Conservation (phyloP, 2,888 invertebrate genomes). For the Volucella zonaria region DNA sequence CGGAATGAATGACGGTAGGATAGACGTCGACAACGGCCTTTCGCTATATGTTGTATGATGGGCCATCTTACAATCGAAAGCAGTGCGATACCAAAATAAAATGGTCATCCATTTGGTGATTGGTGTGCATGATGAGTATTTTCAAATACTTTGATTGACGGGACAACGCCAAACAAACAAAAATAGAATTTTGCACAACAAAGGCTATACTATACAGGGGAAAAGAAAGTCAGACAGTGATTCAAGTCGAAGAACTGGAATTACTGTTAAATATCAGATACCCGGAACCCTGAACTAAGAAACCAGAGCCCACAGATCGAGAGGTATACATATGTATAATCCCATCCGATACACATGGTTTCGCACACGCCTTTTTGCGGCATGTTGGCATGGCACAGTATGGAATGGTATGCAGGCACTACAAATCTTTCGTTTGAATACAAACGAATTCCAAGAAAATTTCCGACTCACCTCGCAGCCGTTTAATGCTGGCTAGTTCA, state of each 20-base stretch:
- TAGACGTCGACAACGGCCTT: conserved; percentile 50
- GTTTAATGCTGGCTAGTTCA: neutral
- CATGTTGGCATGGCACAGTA: conserved; percentile 16
- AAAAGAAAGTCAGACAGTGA: neutral
- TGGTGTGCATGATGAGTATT: neutral
- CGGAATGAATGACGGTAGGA: conserved; percentile 14
- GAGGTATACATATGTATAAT: conserved; percentile 20
- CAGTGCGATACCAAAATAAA: neutral
- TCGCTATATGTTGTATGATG: conserved; percentile 29
- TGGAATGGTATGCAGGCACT: too few relatives aligned
- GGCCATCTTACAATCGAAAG: neutral
- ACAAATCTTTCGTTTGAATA: neutral
- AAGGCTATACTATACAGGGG: neutral
- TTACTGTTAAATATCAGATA: too few relatives aligned
- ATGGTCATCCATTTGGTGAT: neutral
- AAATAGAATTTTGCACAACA: neutral
- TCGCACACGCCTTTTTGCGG: conserved; percentile 59
- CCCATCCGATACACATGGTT: conserved; percentile 34
- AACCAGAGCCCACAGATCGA: too few relatives aligned
- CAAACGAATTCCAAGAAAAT: neutral
- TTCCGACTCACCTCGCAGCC: conserved; percentile 30
- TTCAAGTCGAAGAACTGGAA: too few relatives aligned
- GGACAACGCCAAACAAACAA: conserved; percentile 34
- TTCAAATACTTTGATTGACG: conserved; percentile 11
- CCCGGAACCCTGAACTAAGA: too few relatives aligned